phyloP scores from a whole-genome alignment of 2,113 vertebrate species.

The Puffinus mauretanicus region DNA sequence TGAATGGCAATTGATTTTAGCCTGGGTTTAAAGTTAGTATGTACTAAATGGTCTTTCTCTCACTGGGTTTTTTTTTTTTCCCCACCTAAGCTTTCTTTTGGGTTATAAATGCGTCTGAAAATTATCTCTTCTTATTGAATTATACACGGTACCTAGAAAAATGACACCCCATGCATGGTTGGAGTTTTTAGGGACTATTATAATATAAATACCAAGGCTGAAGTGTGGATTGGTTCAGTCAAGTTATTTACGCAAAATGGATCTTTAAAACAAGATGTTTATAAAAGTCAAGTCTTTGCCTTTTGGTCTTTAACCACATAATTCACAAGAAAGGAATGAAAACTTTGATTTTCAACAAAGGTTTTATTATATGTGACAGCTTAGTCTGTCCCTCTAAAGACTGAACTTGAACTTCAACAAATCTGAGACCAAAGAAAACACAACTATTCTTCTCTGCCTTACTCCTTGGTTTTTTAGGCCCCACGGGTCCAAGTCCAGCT shows the following conservation, averaged over 20 bases:
- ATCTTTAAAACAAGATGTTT: not conserved
- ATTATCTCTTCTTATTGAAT: not conserved
- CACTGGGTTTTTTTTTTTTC: not conserved
- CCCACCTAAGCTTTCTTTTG: not conserved
- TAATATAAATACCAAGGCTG: not conserved
- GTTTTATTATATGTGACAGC: not conserved
- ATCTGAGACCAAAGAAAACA: not conserved
- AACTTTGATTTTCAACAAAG: not conserved
- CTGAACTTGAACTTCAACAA: not conserved
- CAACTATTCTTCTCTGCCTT: not conserved
- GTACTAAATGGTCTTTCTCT: not conserved
- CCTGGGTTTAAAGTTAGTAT: not conserved
- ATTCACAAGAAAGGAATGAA: not conserved
- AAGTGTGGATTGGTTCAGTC: not conserved
- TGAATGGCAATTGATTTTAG: not conserved
- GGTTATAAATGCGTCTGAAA: not conserved
- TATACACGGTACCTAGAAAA: not conserved
- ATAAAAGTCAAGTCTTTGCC: not conserved
- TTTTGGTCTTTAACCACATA: not conserved
- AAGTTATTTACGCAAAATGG: not conserved
- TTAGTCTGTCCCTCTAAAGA: not conserved
- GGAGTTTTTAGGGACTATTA: not conserved
- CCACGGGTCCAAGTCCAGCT: not conserved
- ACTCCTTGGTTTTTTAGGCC: not conserved
- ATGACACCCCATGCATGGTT: fast-evolving